Conservation (phyloP, 2,888 invertebrate species). For the Microctonus hyperodae region DNA sequence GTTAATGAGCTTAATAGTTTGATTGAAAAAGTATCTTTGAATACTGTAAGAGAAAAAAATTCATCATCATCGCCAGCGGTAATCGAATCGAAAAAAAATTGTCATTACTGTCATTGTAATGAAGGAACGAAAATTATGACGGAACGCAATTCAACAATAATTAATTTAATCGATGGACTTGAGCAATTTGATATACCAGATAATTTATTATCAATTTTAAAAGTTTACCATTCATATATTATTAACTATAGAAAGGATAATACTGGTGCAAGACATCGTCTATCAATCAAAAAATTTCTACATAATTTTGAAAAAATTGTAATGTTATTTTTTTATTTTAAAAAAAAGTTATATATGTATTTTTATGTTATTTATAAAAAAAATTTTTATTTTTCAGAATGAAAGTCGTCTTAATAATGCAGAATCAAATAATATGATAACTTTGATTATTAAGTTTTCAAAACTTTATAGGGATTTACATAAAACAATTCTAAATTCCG, state of each 20-base stretch:
- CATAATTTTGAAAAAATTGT: constrained; percentile 42
- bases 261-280: constrained; percentile 33
- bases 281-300: constrained; percentile 45
- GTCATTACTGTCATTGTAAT: constrained; percentile 50
- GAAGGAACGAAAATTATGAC: constrained; percentile 37
- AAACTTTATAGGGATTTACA: constrained; percentile 37
- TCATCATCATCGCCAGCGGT: constrained; percentile 22
- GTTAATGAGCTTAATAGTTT: constrained; percentile 47
- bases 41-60: constrained; percentile 35
- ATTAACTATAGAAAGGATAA: constrained; percentile 30
- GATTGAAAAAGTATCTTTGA: constrained; percentile 45
- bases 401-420: constrained; percentile 13
- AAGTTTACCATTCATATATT: constrained; percentile 48
- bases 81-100: neutral
- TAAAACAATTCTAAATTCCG: constrained; percentile 26
- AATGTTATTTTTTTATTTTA: neutral
- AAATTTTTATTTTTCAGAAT: constrained; percentile 33
- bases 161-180: constrained; percentile 50
- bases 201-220: constrained; percentile 48
- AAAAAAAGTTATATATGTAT: neutral
- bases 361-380: neutral
- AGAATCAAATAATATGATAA: constrained; percentile 24
- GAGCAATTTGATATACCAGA: constrained; percentile 48
- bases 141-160: constrained; percentile 36
- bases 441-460: constrained; percentile 32